These are phyloP conservation scores for Dromiciops gliroides DNA, from an alignment of 2,113 vertebrate species.

Conservation along the genomic window DNA sequence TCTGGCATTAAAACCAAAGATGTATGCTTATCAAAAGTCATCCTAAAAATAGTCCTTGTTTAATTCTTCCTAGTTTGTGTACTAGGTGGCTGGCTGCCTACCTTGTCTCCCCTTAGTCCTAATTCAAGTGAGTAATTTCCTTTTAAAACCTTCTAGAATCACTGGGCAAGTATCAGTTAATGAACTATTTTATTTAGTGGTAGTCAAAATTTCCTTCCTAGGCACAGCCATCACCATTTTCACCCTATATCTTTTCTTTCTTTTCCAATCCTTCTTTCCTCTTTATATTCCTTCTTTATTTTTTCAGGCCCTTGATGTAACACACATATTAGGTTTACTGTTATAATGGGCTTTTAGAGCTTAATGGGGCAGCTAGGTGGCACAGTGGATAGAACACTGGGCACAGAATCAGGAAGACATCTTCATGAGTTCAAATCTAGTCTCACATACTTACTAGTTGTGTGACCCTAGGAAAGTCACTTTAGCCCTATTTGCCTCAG, in stretches of 20 bases:
- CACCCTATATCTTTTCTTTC: neutral
- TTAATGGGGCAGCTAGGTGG: neutral
- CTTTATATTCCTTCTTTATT: slow-evolving; percentile 28
- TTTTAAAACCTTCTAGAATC: slow-evolving; percentile 8
- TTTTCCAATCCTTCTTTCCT: neutral
- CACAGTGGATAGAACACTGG: neutral
- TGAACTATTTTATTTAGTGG: neutral
- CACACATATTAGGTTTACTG: slow-evolving; percentile 64
- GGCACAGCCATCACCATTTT: slow-evolving; percentile 3
- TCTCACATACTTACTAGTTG: neutral
- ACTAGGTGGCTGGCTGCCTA: neutral
- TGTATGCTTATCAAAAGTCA: neutral
- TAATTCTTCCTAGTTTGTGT: neutral
- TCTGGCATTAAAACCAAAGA: neutral
- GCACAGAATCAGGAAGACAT: neutral
- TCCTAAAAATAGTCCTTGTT: neutral
- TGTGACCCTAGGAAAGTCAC: neutral
- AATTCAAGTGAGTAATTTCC: neutral
- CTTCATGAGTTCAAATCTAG: neutral
- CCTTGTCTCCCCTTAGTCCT: neutral
- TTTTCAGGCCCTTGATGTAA: slow-evolving; percentile 50
- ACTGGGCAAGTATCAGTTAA: accelerated
- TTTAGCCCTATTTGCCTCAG: neutral
- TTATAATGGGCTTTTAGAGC: slow-evolving; percentile 58
- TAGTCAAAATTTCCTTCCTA: neutral